Base-by-base conservation (phyloP, 1,140 invertebrate species). In the Drosophila lowei region DNA sequence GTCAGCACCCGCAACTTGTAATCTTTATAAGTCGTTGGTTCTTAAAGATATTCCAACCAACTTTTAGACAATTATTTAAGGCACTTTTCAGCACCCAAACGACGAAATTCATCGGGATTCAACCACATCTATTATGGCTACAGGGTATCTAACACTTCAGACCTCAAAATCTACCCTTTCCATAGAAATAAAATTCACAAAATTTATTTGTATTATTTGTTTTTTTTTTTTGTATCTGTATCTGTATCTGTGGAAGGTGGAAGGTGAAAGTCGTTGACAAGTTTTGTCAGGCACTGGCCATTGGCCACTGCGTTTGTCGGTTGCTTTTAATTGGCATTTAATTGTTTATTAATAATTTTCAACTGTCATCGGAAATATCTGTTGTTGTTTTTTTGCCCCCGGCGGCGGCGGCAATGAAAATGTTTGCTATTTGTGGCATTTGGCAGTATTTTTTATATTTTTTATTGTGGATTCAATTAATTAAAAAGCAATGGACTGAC, bases 271-370 rank as follows among this genome's bases (percentile, higher is more conserved):
- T 66, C 61, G 42, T 48, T 47, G 53, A 64, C 77, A 53, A 46
- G 49, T 72, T 34, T 34, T 79, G 44, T 41, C 15, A 15, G 8
- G 28, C 28, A 30, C 28, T 30, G 7, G 28, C 18, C 23, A 30
- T 3, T 34, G 9, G 9, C n/a, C 16, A 7, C 38, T 30, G 48
- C 34, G 34, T 60, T 79, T 67, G 47, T 66, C 52, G 49, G 46
- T 42, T 30, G 50, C 58, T 56, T 77, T 74, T 75, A 77, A 81
- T 78, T 81, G 59, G 46, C 58, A 59, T 78, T 88, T 78, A 81
- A 86, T 88, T 74, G 68, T 63, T 72, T 55, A 70, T 80, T 64
- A 81, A 77, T 46, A 67, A 59, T 65, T 53, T 60, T 54, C 11
- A 34, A 34, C 30, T 34, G 30, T 34, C 30, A 34, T 34, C 30